These are phyloP conservation scores for Chlamydotis undulata DNA, from an alignment of 2,113 vertebrate genomes.

Conservation along the genomic window DNA sequence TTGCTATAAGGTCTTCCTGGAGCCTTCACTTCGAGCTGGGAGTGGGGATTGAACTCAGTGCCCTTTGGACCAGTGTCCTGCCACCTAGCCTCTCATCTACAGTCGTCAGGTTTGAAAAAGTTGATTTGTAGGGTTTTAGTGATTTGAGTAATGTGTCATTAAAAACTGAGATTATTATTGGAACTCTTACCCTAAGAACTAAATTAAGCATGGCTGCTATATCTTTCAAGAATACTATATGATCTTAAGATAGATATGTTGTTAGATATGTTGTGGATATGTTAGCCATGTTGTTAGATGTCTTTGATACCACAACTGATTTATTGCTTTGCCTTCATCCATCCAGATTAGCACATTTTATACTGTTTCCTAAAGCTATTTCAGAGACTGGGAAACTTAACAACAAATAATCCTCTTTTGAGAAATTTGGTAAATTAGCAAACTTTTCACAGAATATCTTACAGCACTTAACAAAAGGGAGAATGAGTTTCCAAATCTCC, in stretches of 20 bases:
- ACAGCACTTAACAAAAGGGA: constrained; percentile 28
- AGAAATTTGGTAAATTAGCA: not conserved
- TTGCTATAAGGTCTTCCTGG: too few species aligned
- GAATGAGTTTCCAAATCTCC: not conserved
- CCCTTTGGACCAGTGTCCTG: too few species aligned
- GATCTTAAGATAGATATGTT: not conserved
- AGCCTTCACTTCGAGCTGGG: too few species aligned
- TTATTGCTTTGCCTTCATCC: constrained; percentile 8
- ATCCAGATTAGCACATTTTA: not conserved
- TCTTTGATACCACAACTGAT: not conserved
- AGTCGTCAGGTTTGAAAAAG: not conserved
- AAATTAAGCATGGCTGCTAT: not conserved
- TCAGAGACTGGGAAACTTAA: not conserved
- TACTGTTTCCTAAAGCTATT: not conserved
- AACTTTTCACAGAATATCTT: not conserved
- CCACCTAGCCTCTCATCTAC: not conserved
- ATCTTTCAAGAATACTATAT: not conserved
- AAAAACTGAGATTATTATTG: not conserved
- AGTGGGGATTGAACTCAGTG: too few species aligned
- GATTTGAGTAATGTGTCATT: not conserved
- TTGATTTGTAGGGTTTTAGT: not conserved
- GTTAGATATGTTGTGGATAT: not conserved
- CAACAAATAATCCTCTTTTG: not conserved
- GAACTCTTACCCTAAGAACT: not conserved
- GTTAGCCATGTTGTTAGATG: not conserved